Base-by-base conservation (phyloP, 2,113 vertebrate genomes). In the Entosphenus tridentatus region DNA sequence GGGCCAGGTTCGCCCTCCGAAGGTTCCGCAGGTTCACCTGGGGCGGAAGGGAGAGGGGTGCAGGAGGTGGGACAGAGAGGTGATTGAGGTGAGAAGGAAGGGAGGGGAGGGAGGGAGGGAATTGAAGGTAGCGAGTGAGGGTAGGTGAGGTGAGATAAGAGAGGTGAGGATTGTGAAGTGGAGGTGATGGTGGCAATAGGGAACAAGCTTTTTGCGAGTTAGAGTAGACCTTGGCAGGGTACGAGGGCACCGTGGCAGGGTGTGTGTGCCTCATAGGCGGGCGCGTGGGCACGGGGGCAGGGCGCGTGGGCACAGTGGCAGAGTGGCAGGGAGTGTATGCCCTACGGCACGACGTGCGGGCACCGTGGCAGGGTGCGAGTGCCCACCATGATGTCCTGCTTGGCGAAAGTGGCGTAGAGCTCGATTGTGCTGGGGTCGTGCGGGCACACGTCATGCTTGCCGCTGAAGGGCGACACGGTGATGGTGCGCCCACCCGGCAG, bases 11-110 rank as follows among this genome's bases (percentile, higher is more conserved):
- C 72, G 91, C 78, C 67, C 85, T 78, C 75, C 78, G 71, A 54
- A 90, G 10, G 75, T 93, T 95, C 39, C 85, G 78, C 72, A 77
- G 0, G 5, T 87, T 88, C 71, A 92, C n/a, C 87, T 90, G 75
- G 70, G 73, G 65, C 57, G 14, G 70, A 58, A 71, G 9, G 57
- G 67, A 69, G 56, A 65, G n/a, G 2, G 11, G n/a, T 13, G 57
- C 10, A 59, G 12, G 69, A 59, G 57, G 8, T 14, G 57, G 12
- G 69, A 2, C 11, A 8, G 10, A 10, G 14, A 57, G 4, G 11
- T n/a, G 8, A 39, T 54, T 55, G 10, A 57, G 12, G 68, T 18
- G 55, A 69, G 68, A 57, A 18, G 17, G 62, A 10, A 4, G 68
- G 68, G 57, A 8, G 11, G 12, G 12, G 10, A 10, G 55, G n/a